Evolutionary conservation across 1,140 invertebrate species (phyloP).

Genomic region (Chironomus tepperi): DNA sequence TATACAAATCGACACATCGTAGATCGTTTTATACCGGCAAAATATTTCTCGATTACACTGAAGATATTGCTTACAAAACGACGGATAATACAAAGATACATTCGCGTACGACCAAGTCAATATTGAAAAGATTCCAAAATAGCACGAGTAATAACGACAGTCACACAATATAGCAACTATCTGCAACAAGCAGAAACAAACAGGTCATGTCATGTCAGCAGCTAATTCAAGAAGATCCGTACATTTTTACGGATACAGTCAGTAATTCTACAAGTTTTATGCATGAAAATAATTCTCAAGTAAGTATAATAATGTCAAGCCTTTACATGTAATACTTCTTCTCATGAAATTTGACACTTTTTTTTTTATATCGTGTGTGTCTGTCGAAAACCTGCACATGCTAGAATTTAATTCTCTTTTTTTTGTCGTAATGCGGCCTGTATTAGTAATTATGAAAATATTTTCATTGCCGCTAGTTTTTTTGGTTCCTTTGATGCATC

Average conservation of each 20-base stretch:
- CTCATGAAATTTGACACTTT: slow-evolving; percentile 1
- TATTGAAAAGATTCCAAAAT: not conserved
- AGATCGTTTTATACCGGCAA: slow-evolving; percentile 20
- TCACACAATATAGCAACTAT: not conserved
- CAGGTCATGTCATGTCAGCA: slow-evolving; percentile 22
- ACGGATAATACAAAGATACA: not conserved
- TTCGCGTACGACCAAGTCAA: not conserved
- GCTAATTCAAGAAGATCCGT: slow-evolving; percentile 19
- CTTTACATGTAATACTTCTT: not conserved
- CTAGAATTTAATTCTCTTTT: too few species aligned
- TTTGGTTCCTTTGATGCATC: too few species aligned
- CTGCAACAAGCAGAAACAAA: not conserved
- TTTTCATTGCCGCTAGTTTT: too few species aligned
- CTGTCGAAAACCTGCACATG: too few species aligned
- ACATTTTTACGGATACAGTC: slow-evolving; percentile 11
- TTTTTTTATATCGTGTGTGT: not conserved
- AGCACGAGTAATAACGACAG: not conserved
- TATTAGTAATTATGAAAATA: too few species aligned
- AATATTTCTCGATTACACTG: not conserved
- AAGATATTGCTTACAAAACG: not conserved
- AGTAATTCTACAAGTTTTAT: slow-evolving; percentile 14
- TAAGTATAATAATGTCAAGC: not conserved
- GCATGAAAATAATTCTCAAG: slow-evolving; percentile 16
- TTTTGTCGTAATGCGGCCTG: too few species aligned
- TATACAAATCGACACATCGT: not conserved